Evolutionary conservation across 2,797 vertebrate species (phyloP).

Genomic region (Discoglossus pictus): DNA sequence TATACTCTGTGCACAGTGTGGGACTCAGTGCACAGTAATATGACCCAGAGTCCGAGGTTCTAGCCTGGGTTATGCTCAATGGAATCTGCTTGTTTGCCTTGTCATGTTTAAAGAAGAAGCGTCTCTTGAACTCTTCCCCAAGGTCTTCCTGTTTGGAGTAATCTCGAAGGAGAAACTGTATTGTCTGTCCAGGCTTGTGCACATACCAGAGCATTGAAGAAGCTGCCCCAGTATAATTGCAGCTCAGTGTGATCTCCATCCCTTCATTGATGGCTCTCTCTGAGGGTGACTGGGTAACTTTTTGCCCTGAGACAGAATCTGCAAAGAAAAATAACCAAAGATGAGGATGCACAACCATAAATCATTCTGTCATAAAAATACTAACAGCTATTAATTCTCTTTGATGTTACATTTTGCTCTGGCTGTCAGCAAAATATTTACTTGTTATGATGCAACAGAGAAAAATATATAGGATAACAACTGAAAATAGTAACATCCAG

Average conservation of each 20-base stretch:
- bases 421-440: too few species aligned
- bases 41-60: slow-evolving; percentile 5
- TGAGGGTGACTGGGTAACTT: slow-evolving; percentile 16
- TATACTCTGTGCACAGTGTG: neutral
- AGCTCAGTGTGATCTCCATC: slow-evolving; percentile 17
- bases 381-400: too few species aligned
- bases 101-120: slow-evolving; percentile 45
- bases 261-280: slow-evolving; percentile 12
- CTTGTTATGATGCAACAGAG: too few species aligned
- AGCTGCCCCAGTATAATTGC: slow-evolving; percentile 20
- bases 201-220: slow-evolving; percentile 11
- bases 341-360: too few species aligned
- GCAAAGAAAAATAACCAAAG: neutral
- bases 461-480: too few species aligned
- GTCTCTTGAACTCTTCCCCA: slow-evolving; percentile 7
- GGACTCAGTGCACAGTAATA: slow-evolving; percentile 10
- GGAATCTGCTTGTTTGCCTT: slow-evolving; percentile 37
- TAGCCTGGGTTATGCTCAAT: slow-evolving; percentile 43
- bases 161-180: neutral
- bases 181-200: neutral
- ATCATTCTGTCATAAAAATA: too few species aligned
- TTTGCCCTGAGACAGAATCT: neutral
- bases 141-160: slow-evolving; percentile 30
- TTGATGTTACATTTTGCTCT: too few species aligned
- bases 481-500: too few species aligned